Percentiles rank a stretch among this genome's conserved stretches.
Evolutionary conservation across 2,888 invertebrate species (phyloP).

Genomic region (Meloe dianella): DNA sequence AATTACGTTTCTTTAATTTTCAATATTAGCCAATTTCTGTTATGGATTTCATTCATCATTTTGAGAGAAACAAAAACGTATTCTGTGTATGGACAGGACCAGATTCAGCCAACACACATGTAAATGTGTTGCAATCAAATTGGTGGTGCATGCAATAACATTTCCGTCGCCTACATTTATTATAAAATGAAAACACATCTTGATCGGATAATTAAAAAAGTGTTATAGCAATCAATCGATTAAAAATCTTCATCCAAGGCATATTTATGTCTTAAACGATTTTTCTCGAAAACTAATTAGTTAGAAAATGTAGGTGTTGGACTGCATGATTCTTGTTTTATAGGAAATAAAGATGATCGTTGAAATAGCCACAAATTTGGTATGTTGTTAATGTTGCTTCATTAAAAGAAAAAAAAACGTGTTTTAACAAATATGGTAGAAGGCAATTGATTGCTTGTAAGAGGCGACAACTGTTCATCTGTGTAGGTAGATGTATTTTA

Average conservation of each 20-base stretch:
- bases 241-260: too few species aligned
- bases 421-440: background rate
- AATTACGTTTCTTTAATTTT: background rate
- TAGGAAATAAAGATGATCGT: background rate
- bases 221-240: too few species aligned
- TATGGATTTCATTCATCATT: background rate
- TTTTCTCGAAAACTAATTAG: too few species aligned
- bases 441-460: background rate
- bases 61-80: background rate
- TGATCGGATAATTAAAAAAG: too few species aligned
- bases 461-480: background rate
- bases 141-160: slow-evolving; percentile 38
- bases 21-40: slow-evolving; percentile 14
- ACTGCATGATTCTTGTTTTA: too few species aligned
- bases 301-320: too few species aligned
- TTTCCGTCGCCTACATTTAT: slow-evolving; percentile 42
- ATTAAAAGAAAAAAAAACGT: background rate
- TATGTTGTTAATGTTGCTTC: background rate
- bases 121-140: slow-evolving; percentile 36
- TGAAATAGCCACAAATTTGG: background rate
- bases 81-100: background rate
- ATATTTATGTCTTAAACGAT: too few species aligned
- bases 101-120: slow-evolving; percentile 20
- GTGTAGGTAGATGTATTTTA: background rate
- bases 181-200: too few species aligned